A percentile compares a stretch with the other conserved stretches of the same genome.
These are phyloP conservation scores for Drosophila rufa DNA, from an alignment of 1,140 invertebrate species.

Conservation along the genomic window DNA sequence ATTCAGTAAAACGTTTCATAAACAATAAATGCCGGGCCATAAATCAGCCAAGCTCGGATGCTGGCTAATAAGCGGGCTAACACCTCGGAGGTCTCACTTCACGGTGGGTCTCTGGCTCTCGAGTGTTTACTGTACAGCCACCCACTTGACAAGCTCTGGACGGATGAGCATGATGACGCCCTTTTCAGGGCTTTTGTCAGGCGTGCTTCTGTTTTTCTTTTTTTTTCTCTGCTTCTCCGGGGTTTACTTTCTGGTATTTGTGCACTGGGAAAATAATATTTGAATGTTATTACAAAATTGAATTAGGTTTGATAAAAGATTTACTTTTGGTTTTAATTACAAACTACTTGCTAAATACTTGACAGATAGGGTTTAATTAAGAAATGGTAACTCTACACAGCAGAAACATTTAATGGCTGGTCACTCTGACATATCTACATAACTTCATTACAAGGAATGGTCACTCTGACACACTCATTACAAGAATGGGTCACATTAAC, in stretches of 20 bases:
- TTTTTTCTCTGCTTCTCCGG: not conserved
- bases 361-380: too few relatives aligned
- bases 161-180: slow-evolving; percentile 59
- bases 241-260: not conserved
- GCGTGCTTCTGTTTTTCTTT: slow-evolving; percentile 37
- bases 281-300: not conserved
- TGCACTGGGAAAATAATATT: slow-evolving; percentile 3
- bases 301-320: too few relatives aligned
- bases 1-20: slow-evolving; percentile 61
- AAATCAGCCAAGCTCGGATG: slow-evolving; percentile 42
- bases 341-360: too few relatives aligned
- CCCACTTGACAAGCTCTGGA: slow-evolving; percentile 63
- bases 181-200: slow-evolving; percentile 74
- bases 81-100: slow-evolving; percentile 76
- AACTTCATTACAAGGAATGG: not conserved
- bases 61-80: slow-evolving; percentile 75
- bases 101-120: slow-evolving; percentile 29
- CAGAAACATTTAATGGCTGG: too few relatives aligned
- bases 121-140: slow-evolving; percentile 79
- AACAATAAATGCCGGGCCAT: slow-evolving; percentile 59
- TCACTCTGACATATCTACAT: not conserved
- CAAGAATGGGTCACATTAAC: too few relatives aligned
- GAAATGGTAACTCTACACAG: too few relatives aligned
- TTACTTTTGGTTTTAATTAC: too few relatives aligned
- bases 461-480: not conserved